Evolutionary conservation across 2,888 invertebrate genomes (phyloP), one percentile per base, ranked within the genome.

Genomic region (Cheilosia urbana): DNA sequence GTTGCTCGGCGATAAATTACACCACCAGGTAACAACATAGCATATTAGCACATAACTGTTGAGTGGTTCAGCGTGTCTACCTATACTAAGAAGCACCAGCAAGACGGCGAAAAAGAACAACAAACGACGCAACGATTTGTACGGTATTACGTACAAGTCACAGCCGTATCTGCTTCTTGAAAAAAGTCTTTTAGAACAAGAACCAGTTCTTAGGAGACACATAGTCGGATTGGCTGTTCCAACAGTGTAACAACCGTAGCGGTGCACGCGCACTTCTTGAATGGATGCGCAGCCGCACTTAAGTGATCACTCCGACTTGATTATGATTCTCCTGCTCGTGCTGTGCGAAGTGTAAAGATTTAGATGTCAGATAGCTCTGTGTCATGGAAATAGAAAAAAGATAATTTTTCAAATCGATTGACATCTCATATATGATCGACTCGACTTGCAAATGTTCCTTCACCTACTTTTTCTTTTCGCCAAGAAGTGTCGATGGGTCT

Each of bases 101-200:
- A 51, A 51, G 21, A 40, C 80, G 53, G 57, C 45, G 40, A 58
- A 40, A 49, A 47, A 49, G 30, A 57, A 65, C 62, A 65, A 72
- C 24, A 30, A 55, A 30, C 53, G 21, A 37, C 49, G 58, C 37
- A 60, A 58, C 60, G 17, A 73, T 55, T 45, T 63, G 63, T 63
- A 71, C 58, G 69, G 40, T 51, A 75, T 75, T 63, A 69, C 81
- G 57, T 51, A 42, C 34, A 51, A 68, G 30, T 27, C 21, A 19
- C 11, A 24, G 57, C 24, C 13, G 60, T 42, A 51, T 40, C 66
- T 34, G 55, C 47, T 51, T 49, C 11, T 21, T 6, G 11, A 65
- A 81, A 81, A 63, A 42, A 82, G 71, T 82, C 76, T 75, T 66
- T 60, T n/a, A 82, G 81, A 82, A 82, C 81, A 47, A 66, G 60